Evolutionary conservation across 2,113 vertebrate species (phyloP).

Genomic region (Callorhinus ursinus): DNA sequence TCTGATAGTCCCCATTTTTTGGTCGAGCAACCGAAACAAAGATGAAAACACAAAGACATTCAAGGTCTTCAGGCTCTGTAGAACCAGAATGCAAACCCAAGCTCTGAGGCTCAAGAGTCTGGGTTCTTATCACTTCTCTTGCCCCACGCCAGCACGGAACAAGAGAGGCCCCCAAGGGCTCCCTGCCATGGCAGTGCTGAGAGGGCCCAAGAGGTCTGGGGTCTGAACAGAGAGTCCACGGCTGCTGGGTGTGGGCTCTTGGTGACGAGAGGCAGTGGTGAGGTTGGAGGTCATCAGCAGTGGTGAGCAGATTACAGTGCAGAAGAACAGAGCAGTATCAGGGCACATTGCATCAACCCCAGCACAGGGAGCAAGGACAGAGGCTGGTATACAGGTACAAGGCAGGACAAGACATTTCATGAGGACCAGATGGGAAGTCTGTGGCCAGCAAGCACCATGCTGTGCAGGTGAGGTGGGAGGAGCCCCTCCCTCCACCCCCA

Average conservation of each 20-base stretch:
- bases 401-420: not conserved
- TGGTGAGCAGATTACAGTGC: not conserved
- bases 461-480: not conserved
- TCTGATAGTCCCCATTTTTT: not conserved
- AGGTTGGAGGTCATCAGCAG: not conserved
- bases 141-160: not conserved
- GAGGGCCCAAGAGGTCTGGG: not conserved
- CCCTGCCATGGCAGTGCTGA: not conserved
- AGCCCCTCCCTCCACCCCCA: not conserved
- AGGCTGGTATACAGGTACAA: not conserved
- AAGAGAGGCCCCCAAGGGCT: not conserved
- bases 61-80: not conserved
- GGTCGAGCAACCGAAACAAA: not conserved
- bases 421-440: not conserved
- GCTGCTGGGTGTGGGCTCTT: not conserved
- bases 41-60: not conserved
- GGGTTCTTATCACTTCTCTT: not conserved
- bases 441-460: not conserved
- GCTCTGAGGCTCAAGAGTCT: not conserved
- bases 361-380: not conserved
- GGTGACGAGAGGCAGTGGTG: accelerated
- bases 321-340: not conserved
- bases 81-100: not conserved
- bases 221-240: not conserved
- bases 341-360: not conserved